These are phyloP conservation scores for Idaea straminata DNA, from an alignment of 2,888 invertebrate genomes.

Conservation along the genomic window DNA sequence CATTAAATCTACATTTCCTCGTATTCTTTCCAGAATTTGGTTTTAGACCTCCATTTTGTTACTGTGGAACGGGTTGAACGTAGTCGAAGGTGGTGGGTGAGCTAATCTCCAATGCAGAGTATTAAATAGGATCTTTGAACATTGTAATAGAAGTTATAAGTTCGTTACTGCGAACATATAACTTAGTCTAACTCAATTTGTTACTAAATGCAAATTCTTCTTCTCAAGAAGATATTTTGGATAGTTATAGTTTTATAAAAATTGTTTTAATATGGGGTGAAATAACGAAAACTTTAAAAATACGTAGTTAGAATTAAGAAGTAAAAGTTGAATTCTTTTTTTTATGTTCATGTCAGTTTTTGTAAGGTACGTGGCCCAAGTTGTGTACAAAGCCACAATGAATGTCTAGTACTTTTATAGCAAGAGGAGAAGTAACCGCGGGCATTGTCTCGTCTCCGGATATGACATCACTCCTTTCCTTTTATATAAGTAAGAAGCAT, in stretches of 20 bases:
- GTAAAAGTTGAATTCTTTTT: constrained; percentile 4
- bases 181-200: not conserved
- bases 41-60: not conserved
- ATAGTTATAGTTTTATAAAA: not conserved
- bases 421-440: constrained; percentile 28
- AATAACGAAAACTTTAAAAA: not conserved
- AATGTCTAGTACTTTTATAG: constrained; percentile 31
- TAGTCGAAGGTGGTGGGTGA: not conserved
- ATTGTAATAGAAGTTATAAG: not conserved
- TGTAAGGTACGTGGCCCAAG: constrained; percentile 22
- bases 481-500: constrained; percentile 29
- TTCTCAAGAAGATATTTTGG: not conserved
- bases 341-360: constrained; percentile 23
- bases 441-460: constrained; percentile 34
- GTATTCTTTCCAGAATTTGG: not conserved
- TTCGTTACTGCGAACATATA: not conserved
- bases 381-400: constrained; percentile 30
- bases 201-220: not conserved
- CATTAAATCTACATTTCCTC: constrained; percentile 36
- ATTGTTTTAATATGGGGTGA: not conserved
- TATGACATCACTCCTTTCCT: constrained; percentile 30
- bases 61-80: not conserved
- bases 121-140: not conserved
- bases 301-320: not conserved
- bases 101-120: not conserved